Percentiles rank a stretch among this genome's conserved stretches.
These are phyloP conservation scores for Oncopodura yosiiana DNA, from an alignment of 1,140 invertebrate species.

Conservation along the genomic window DNA sequence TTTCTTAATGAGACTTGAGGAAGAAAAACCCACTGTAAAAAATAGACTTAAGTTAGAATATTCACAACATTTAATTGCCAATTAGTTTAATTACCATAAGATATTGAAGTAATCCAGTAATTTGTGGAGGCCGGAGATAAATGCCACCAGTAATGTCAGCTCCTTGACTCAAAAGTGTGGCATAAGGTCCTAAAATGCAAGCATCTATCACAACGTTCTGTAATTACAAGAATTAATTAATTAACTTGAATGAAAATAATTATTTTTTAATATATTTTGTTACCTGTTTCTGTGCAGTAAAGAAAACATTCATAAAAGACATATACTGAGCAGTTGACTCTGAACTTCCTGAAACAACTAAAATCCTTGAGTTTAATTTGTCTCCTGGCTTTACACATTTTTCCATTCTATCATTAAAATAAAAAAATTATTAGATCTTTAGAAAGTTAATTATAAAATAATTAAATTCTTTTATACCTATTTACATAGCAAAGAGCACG, in stretches of 20 bases:
- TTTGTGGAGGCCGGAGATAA: conserved; percentile 67
- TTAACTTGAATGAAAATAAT: conserved; percentile 12
- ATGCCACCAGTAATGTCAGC: conserved; percentile 91
- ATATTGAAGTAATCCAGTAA: conserved; percentile 81
- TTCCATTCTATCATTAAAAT: conserved; percentile 39
- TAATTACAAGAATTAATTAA: conserved; percentile 35
- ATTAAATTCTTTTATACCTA: conserved; percentile 37
- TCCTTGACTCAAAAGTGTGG: conserved; percentile 84
- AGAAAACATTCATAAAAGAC: conserved; percentile 98
- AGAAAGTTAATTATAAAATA: conserved; percentile 14
- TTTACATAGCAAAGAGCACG: conserved; percentile 80
- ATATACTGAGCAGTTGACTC: conserved; percentile 91
- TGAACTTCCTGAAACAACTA: conserved; percentile 77
- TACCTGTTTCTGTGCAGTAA: conserved; percentile 79
- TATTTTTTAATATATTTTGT: conserved; percentile 7
- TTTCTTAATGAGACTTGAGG: conserved; percentile 68
- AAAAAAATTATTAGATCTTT: not conserved
- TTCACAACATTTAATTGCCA: not conserved
- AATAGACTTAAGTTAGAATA: conserved; percentile 2
- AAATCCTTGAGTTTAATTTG: conserved; percentile 63
- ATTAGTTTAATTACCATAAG: conserved; percentile 56
- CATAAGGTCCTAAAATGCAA: conserved; percentile 81
- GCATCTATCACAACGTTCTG: conserved; percentile 85
- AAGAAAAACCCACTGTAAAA: conserved; percentile 79
- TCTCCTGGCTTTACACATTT: conserved; percentile 52